phyloP scores from a whole-genome alignment of 2,888 invertebrate genomes.

The Hydraecia micacea region DNA sequence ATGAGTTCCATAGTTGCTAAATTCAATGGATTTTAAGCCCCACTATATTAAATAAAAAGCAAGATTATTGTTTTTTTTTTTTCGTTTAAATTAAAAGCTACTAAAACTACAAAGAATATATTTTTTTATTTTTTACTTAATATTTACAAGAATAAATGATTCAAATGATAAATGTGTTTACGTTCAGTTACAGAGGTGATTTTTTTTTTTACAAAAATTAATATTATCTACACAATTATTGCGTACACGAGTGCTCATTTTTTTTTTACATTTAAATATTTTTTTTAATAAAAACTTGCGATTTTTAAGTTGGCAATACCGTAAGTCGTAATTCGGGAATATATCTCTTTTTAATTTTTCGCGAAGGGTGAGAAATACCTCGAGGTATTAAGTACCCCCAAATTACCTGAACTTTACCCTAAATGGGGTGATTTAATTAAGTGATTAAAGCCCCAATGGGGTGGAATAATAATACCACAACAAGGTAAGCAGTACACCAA shows the following conservation, averaged over 20 bases:
- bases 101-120: constrained; percentile 73
- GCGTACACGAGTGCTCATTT: constrained; percentile 48
- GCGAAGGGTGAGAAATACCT: not conserved
- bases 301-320: constrained; percentile 48
- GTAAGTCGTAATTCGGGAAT: constrained; percentile 42
- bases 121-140: constrained; percentile 77
- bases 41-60: constrained; percentile 71
- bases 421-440: constrained; percentile 4
- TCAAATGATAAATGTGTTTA: constrained; percentile 61
- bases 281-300: constrained; percentile 32
- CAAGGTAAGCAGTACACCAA: constrained; percentile 16
- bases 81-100: constrained; percentile 78
- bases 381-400: constrained; percentile 23
- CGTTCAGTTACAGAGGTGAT: constrained; percentile 49
- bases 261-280: constrained; percentile 44
- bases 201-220: constrained; percentile 49
- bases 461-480: constrained; percentile 41
- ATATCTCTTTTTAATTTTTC: constrained; percentile 29
- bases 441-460: constrained; percentile 33
- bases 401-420: constrained; percentile 17
- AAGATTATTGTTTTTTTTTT: constrained; percentile 64
- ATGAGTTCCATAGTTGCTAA: constrained; percentile 80
- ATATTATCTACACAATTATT: constrained; percentile 58
- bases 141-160: constrained; percentile 80
- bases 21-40: constrained; percentile 78